Evolutionary conservation across 2,113 vertebrate species (phyloP).

Genomic region (Empidonax traillii): DNA sequence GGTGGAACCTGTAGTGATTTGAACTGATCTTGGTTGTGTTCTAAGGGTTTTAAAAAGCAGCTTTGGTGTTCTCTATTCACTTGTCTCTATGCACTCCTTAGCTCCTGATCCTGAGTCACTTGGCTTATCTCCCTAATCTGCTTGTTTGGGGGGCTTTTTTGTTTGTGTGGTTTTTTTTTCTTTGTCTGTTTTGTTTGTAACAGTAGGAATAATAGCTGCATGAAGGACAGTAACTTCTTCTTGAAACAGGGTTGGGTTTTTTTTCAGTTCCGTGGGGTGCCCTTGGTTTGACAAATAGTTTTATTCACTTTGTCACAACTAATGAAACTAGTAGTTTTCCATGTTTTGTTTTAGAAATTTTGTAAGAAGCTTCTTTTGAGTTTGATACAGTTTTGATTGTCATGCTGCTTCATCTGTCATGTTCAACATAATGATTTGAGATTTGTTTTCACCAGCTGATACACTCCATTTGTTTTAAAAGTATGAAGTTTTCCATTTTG

Average conservation of each 20-base stretch:
- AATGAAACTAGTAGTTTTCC: not conserved
- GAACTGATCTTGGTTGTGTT: not conserved
- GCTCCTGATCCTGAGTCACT: not conserved
- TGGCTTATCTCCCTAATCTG: not conserved
- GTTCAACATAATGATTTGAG: not conserved
- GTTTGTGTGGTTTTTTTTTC: not conserved
- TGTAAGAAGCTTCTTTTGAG: conserved; percentile 17
- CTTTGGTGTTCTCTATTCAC: not conserved
- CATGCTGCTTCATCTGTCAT: not conserved
- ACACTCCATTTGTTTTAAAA: not conserved
- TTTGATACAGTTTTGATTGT: not conserved
- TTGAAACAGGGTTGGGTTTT: not conserved
- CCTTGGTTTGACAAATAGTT: not conserved
- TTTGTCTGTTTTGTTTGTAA: not conserved
- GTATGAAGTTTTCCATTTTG: not conserved
- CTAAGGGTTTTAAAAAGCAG: not conserved
- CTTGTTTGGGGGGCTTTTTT: not conserved
- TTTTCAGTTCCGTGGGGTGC: not conserved
- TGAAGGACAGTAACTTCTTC: not conserved
- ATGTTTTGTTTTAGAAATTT: not conserved
- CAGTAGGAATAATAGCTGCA: not conserved
- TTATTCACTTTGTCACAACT: not conserved
- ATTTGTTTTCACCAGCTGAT: not conserved
- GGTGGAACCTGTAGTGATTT: not conserved
- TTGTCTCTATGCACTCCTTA: not conserved